These are phyloP conservation scores for Lathamus discolor DNA, from an alignment of 2,113 vertebrate species.

Conservation along the genomic window DNA sequence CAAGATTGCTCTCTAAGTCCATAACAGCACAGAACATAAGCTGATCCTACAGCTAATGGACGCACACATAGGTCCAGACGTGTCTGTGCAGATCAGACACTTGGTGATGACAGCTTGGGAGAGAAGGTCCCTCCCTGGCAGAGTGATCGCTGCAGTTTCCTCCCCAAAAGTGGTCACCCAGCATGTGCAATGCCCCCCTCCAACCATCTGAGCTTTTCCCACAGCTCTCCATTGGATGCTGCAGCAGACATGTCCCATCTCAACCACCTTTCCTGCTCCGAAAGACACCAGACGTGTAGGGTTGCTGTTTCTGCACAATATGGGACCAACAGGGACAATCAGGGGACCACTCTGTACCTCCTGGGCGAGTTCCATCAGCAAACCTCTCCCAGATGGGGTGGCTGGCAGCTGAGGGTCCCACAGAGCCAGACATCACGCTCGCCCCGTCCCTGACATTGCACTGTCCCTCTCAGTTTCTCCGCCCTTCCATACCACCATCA, in stretches of 20 bases:
- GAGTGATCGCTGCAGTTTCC: fast-evolving
- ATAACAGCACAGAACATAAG: slow-evolving; percentile 43
- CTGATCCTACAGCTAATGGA: slow-evolving; percentile 19
- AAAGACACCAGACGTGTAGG: neutral
- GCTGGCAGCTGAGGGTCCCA: fast-evolving
- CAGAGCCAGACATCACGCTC: neutral
- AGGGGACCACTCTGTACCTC: neutral
- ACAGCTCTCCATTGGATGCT: neutral
- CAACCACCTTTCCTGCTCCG: neutral
- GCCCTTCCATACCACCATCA: neutral
- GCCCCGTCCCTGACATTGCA: neutral
- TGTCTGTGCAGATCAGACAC: neutral
- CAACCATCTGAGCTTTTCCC: neutral
- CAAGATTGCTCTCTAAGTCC: slow-evolving; percentile 39
- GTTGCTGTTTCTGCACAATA: neutral
- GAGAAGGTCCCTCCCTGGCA: neutral
- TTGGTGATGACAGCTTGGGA: fast-evolving
- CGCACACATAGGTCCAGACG: fast-evolving
- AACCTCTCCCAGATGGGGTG: neutral
- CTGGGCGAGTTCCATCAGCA: neutral
- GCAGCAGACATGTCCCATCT: neutral
- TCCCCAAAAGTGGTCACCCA: neutral
- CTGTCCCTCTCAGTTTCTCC: neutral
- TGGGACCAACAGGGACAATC: neutral
- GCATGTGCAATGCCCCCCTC: neutral